Evolutionary conservation across 2,113 vertebrate species (phyloP).

Genomic region (Sarotherodon lohbergeri): DNA sequence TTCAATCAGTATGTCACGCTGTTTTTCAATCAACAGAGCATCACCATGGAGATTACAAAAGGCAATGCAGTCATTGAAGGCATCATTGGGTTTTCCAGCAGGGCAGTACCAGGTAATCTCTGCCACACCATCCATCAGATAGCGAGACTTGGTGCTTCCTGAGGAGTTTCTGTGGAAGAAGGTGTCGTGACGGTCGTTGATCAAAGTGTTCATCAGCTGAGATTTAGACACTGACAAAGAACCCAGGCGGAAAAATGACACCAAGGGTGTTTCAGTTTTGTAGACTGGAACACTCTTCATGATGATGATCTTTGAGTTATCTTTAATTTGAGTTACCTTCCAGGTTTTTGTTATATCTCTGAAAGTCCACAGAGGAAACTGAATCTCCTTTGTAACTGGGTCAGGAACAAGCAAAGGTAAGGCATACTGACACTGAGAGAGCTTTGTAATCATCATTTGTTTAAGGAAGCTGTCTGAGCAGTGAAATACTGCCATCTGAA

Average conservation of each 20-base stretch:
- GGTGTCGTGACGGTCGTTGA: constrained; percentile 40
- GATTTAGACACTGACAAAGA: constrained; percentile 73
- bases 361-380: too few relatives aligned
- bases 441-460: too few relatives aligned
- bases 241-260: constrained; percentile 73
- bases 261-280: constrained; percentile 23
- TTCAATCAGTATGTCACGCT: too few relatives aligned
- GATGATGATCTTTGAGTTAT: background rate
- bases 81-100: rapidly evolving
- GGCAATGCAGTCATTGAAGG: rapidly evolving
- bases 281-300: too few relatives aligned
- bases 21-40: too few relatives aligned
- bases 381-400: background rate
- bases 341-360: too few relatives aligned
- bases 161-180: constrained; percentile 71
- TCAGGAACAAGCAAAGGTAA: too few relatives aligned
- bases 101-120: too few relatives aligned
- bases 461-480: too few relatives aligned
- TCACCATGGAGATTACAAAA: background rate
- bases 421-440: too few relatives aligned
- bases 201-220: constrained; percentile 71
- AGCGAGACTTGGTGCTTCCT: constrained; percentile 27
- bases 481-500: too few relatives aligned
- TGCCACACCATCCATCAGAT: too few relatives aligned
- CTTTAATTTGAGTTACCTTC: background rate